Base-by-base conservation (phyloP, 2,113 vertebrate species). In the Brachyhypopomus occidentalis region DNA sequence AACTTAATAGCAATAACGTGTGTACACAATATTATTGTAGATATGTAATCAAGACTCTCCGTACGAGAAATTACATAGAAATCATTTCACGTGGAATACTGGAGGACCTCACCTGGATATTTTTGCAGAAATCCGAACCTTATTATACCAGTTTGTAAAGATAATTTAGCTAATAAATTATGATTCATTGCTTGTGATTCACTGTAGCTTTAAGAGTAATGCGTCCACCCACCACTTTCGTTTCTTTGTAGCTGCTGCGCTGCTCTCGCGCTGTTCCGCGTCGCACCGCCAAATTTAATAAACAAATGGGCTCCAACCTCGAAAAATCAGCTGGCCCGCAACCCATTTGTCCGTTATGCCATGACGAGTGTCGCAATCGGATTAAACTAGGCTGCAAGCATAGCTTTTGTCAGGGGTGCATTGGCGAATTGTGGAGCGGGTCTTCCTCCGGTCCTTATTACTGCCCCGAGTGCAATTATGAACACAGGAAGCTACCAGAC, bases 381-480 rank as follows among this genome's bases (percentile, higher is more conserved):
- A 85, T 89, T 52, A 84, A 41, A 2, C 85, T 94, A 12, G 87
- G 75, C 5, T 94, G 92, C 19, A 77, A 86, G 2, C 93, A 94
- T 81, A 20, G 79, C 0, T 94, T 93, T 86, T 93, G 93, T 72
- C 84, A 69, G 4, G 77, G 85, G 2, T 94, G 93, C 23, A 90
- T 93, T 38, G 88, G 86, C 5, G 93, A 93, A 74, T 30, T 93
- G 25, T 94, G 92, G 92, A 93, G 92, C 41, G 0, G 78, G 0
- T 19, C 63, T 0, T 86, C 82, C 0, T 48, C 52, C 22, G 93
- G 91, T 58, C 91, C 93, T 4, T 92, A 89, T 87, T 84, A 84
- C 2, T 94, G 93, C 52, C 93, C 93, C 2, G 78, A 91, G 80
- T 93, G 88, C 80, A 87, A 81, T 3, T 88, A 89, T 0, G 89